Base-by-base conservation (phyloP, 2,113 vertebrate genomes). In the Ceratotherium simum region DNA sequence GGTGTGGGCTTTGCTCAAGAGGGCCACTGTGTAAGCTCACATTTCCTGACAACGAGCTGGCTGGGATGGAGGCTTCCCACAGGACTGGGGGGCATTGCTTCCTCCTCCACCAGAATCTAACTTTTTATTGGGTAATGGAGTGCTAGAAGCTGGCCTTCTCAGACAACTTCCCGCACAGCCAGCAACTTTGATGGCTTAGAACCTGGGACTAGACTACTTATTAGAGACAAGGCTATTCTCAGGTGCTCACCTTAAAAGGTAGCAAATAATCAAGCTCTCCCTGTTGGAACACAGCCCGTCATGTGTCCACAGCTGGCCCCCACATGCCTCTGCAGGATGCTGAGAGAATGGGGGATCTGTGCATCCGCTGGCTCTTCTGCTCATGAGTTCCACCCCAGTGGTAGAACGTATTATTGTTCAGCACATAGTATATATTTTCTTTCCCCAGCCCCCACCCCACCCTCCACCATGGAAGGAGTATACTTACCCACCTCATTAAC, bases 281-380 rank as follows among this genome's bases (percentile, higher is more conserved):
- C 48, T 48, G 8, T 48, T 48, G 48, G 46, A 51, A 6, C 56
- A 54, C 2, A 62, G 20, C 73, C 86, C 29, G 46, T 17, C 8
- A 1, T 80, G 13, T 33, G 9, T 81, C 21, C 58, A 36, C 27
- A 60, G 48, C 7, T 58, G 48, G 56, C 46, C 8, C 36, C 48
- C 33, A 16, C 5, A 58, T 17, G 21, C 1, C 27, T 78, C 8
- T 21, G 25, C 8, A 85, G 27, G 23, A 39, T 42, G 25, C 21
- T 72, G 46, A 64, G 29, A 51, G 18, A 20, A 39, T 3, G 1
- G 62, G 29, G 42, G 33, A 60, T 2, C 27, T 11, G 20, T 17
- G 27, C 0, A 20, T 12, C 17, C 1, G 0, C n/a, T 51, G 31
- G 12, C 17, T 25, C 25, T 29, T 36, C 31, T 67, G 60, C 62